Base-by-base conservation (phyloP, 2,797 vertebrate genomes). In the Coreius guichenoti region DNA sequence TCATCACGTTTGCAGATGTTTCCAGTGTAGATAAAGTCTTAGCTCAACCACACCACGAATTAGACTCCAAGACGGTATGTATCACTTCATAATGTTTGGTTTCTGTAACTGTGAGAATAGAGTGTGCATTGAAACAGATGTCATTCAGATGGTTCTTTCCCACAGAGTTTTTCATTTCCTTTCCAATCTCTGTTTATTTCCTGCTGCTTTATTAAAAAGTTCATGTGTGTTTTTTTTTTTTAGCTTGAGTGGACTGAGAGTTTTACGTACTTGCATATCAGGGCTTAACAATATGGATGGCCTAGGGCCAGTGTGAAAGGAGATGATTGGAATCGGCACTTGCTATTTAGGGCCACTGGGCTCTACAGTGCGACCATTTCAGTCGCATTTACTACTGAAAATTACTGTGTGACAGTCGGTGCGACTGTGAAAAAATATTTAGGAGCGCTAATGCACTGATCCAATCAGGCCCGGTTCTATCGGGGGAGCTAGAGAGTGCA, bases 51-150 rank as follows among this genome's bases (percentile, higher is more conserved):
- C 98, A 99, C 95, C 98, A 99, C 85, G 98, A 99, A 96, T 96
- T 99, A 96, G 98, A 99, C 96, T 99, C 98, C 93, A 99, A 99
- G 97, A 99, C 98, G 97, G 98, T 99, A 96, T 95, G 98, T 96
- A 63, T 56, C 36, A n/a, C 67, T 72, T 70, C 9, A 61, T 72
- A 72, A 72, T 16, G 23, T 47, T 61, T 47, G 14, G 23, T 84
- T 54, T 67, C 39, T 84, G 29, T 72, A 36, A 51, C 13, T 51
- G 73, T 61, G 21, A 78, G 74, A 45, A 67, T 70, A 45, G 51
- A 8, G 51, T 43, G 39, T 39, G 73, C 33, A 31, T 39, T 69
- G 63, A 47, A 84, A 56, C 67, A 58, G 75, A 78, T 69, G 49
- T 47, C 51, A 84, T 79, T 70, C 75, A 47, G n/a, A 33, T 72